Conservation (phyloP, 1,140 invertebrate genomes). For the Lycorma delicatula region DNA sequence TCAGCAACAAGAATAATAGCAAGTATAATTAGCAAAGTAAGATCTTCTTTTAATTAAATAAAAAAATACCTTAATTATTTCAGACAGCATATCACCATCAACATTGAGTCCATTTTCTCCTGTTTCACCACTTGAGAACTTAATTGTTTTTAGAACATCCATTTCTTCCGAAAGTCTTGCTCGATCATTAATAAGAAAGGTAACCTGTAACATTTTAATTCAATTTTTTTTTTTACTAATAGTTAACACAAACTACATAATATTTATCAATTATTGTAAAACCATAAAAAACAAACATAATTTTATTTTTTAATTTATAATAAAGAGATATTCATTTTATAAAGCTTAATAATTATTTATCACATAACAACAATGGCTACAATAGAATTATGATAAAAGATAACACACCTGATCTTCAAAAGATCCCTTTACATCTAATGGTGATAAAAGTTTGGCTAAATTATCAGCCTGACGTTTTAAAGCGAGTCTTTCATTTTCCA, state of each 20-base stretch:
- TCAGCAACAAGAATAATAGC: no score
- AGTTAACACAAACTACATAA: no score
- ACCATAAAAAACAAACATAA: no score
- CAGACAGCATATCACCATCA: slow-evolving; percentile 29
- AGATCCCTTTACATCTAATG: background rate
- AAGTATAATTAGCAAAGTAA: no score
- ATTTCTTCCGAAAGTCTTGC: slow-evolving; percentile 32
- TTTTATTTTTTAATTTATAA: no score
- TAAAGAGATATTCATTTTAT: no score
- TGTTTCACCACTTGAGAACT: slow-evolving; percentile 23
- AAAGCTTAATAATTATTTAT: no score
- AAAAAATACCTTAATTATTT: slow-evolving; percentile 36
- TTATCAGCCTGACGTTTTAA: slow-evolving; percentile 29
- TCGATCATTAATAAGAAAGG: slow-evolving; percentile 32
- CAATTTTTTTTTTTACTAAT: no score
- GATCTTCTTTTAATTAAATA: no score
- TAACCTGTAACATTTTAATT: slow-evolving; percentile 27
- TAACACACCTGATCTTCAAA: slow-evolving; percentile 6
- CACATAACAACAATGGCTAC: no score
- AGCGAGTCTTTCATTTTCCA: slow-evolving; percentile 31
- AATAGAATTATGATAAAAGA: background rate
- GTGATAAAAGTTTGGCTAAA: slow-evolving; percentile 16
- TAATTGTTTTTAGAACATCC: slow-evolving; percentile 30
- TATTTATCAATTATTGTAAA: no score
- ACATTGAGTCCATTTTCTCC: slow-evolving; percentile 17